Evolutionary conservation across 2,113 vertebrate genomes (phyloP), one percentile per base, ranked within the genome.

Genomic region (Halichoerus grypus): DNA sequence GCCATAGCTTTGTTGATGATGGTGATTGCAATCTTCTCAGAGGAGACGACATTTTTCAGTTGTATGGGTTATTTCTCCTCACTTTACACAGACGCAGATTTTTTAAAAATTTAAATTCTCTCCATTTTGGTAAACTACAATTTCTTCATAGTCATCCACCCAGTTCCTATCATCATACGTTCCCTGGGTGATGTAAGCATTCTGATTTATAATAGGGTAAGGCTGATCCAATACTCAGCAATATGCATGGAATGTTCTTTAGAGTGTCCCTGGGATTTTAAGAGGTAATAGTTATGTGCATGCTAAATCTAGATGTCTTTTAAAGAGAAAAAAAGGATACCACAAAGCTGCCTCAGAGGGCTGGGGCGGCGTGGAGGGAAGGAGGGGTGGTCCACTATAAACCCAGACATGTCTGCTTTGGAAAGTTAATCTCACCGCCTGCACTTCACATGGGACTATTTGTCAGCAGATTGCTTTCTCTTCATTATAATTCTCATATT

Each of bases 401-500:
- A 91, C n/a, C 26, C 88, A 59, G 81, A 36, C 80, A 82, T 57
- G 18, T 87, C 97, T 97, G 96, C 14, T 94, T 92, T 80, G 97
- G 55, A 94, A 98, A 98, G 96, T 94, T 96, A 96, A 91, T 97
- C 86, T 98, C 33, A 13, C 42, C 22, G 93, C 96, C 79, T 97
- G 84, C 74, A 97, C 31, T 97, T 97, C 92, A 72, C 89, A 90
- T 83, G 81, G 93, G 87, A 95, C 59, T 97, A 31, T 98, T 98
- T 98, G 97, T 98, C 95, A 97, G 91, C 95, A 98, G 91, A 96
- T 84, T 22, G 3, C 85, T 98, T 95, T 96, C 97, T 98, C 94
- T 87, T 96, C 94, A 91, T 98, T 98, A 97, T 84, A 98, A 87
- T 31, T 91, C 83, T 94, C 92, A 94, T 98, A 98, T 96, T 97